A percentile compares a stretch with the other conserved stretches of the same genome.
Evolutionary conservation across 30 jellyfish, hydroid and myxozoan genomes (phyloP).

Genomic region (Chrysaora quinquecirrha): DNA sequence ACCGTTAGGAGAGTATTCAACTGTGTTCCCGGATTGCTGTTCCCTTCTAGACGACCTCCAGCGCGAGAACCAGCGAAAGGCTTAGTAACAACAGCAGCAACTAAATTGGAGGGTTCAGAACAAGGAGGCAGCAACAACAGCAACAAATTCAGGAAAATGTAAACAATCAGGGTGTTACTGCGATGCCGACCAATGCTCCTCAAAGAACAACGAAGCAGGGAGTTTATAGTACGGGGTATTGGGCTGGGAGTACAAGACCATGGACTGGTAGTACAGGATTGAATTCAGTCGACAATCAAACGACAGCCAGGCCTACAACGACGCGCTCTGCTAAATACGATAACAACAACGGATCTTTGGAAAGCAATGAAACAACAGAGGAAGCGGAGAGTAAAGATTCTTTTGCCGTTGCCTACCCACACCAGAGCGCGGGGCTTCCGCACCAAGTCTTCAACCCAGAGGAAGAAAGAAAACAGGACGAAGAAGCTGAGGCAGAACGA

Average conservation of each 20-base stretch:
- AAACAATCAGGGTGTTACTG: no score
- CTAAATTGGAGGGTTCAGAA: background rate
- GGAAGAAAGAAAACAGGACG: constrained; percentile 29
- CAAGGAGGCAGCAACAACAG: no score
- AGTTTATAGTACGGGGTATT: no score
- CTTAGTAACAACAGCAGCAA: background rate
- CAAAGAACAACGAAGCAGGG: background rate
- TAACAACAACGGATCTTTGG: background rate
- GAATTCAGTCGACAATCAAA: background rate
- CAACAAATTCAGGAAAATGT: no score
- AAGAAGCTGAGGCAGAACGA: constrained; percentile 61
- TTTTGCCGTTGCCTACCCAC: background rate
- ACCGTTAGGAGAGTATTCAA: background rate
- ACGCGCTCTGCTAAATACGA: background rate
- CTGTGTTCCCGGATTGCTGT: background rate
- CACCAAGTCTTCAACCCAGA: constrained; percentile 69
- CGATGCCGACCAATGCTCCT: no score
- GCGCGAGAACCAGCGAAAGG: background rate
- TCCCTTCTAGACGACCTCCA: background rate
- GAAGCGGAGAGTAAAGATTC: constrained; percentile 47
- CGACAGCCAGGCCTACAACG: background rate
- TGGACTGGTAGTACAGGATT: background rate
- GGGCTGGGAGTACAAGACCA: no score
- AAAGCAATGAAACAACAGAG: constrained; percentile 9
- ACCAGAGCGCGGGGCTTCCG: constrained; percentile 32